Base-by-base conservation (phyloP, 2,888 invertebrate species). In the Cephus rjabovi region DNA sequence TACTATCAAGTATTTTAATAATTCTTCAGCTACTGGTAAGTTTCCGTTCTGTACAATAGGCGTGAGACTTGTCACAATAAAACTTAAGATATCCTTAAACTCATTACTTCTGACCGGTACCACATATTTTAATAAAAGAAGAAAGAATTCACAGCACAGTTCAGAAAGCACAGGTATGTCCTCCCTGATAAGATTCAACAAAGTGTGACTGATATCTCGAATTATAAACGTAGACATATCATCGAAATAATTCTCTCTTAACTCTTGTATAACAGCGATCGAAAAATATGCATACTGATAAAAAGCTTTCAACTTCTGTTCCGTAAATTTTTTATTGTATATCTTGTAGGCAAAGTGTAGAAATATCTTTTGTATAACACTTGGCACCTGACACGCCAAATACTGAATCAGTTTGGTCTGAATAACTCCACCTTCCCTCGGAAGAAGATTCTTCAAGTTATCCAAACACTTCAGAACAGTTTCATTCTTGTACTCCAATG, bases 231-330 rank as follows among this genome's bases (percentile, higher is more conserved):
- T 90, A 11, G 93, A 93, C n/a, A 94, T 92, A 1, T 91, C 85
- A 74, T 92, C 87, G 9, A 90, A 89, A 34, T 85, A 81, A 2
- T 90, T 88, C n/a, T 92, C 74, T 3, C 86, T 80, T 11, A 93
- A 80, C 34, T 88, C 84, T 0, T 93, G 91, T 1, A 93, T 86
- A 68, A 93, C 88, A 34, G 93, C 90, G 12, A 93, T 86, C 34
- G 91, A 89, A 81, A 95, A 93, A 2, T 92, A 93, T 4, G 93
- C 87, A 82, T 94, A 95, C 0, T 94, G 93, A 85, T 95, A 93
- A 69, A 95, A 91, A 23, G 92, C 91, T 77, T 93, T 88, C 1
- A 94, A 86, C 89, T 93, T 94, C 71, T 93, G 92, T 82, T 94
- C 93, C 11, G 92, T 86, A 37, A 93, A 91, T 31, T 90, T 90